Conservation (phyloP, 2,113 vertebrate genomes). For the Sinosuthora webbiana region DNA sequence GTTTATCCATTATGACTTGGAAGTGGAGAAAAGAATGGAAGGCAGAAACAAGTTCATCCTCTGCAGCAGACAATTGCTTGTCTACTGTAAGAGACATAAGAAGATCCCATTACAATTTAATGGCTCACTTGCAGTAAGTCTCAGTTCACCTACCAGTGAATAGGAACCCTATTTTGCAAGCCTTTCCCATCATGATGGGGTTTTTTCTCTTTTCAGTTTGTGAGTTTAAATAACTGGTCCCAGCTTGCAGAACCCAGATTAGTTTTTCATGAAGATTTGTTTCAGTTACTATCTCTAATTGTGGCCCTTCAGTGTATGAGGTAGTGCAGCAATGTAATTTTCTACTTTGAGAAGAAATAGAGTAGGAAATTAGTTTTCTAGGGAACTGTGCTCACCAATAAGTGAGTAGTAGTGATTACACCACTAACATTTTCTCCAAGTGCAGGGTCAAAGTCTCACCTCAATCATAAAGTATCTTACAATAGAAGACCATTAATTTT, state of each 20-base stretch:
- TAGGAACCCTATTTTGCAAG: not conserved
- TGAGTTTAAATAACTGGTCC: not conserved
- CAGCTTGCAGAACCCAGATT: slow-evolving; percentile 1
- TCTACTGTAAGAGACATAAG: not conserved
- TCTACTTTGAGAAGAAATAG: not conserved
- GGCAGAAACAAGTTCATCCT: not conserved
- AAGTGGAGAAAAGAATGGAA: not conserved
- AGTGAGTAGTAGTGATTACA: not conserved
- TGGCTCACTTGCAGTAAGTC: not conserved
- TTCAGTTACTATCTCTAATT: slow-evolving; percentile 9
- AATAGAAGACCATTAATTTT: not conserved
- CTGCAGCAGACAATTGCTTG: not conserved
- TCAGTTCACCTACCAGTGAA: not conserved
- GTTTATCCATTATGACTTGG: not conserved
- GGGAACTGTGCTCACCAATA: not conserved
- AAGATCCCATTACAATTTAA: not conserved
- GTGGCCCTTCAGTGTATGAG: not conserved
- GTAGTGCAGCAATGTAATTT: not conserved
- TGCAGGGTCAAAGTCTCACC: not conserved
- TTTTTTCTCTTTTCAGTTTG: not conserved
- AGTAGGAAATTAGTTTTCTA: not conserved
- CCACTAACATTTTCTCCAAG: not conserved
- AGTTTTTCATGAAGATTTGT: not conserved
- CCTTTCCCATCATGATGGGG: not conserved
- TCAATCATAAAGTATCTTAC: not conserved